Base-by-base conservation (phyloP, 1,140 invertebrate species). In the Habropoda laboriosa region DNA sequence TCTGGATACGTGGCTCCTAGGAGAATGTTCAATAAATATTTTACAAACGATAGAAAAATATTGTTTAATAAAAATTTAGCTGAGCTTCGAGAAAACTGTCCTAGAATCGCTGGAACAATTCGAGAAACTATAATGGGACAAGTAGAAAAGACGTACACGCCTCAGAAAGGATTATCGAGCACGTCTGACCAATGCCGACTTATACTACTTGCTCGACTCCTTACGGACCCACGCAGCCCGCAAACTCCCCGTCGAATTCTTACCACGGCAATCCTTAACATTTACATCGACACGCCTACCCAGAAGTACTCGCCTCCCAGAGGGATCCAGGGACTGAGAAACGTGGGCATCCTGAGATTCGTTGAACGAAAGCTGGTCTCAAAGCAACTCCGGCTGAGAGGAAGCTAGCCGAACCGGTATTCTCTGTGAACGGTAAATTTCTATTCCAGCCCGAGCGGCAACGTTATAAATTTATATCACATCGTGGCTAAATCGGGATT, bases 381-480 rank as follows among this genome's bases (percentile, higher is more conserved):
- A 32, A 53, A 30, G 7, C 32, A 13, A 13, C 68, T 42, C 27
- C 58, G 21, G 21, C n/a, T 12, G 6, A 10, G 38, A 16, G 12
- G n/a, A n/a, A n/a, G n/a, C n/a, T n/a, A n/a, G n/a, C n/a, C n/a
- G n/a, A n/a, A n/a, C n/a, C n/a, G 24, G 16, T 3, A 35, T 6
- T 16, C 45, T 75, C 58, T 68, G 57, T 30, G 35, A 12, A 67
- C 24, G 70, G 18, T 63, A 66, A 57, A 83, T 87, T 79, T 83
- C 75, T 78, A 79, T 81, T 87, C 70, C 74, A 38, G 47, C 13
- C 40, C 60, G 58, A 42, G 60, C 57, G 21, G 12, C 47, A 40
- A 8, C 30, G 73, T 81, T 83, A 86, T 83, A 87, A 83, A 86
- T 87, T 87, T 86, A 60, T 83, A 86, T 83, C 55, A 66, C 60